Base-by-base conservation (phyloP, 2,888 invertebrate species). In the Dendrolimus pini region DNA sequence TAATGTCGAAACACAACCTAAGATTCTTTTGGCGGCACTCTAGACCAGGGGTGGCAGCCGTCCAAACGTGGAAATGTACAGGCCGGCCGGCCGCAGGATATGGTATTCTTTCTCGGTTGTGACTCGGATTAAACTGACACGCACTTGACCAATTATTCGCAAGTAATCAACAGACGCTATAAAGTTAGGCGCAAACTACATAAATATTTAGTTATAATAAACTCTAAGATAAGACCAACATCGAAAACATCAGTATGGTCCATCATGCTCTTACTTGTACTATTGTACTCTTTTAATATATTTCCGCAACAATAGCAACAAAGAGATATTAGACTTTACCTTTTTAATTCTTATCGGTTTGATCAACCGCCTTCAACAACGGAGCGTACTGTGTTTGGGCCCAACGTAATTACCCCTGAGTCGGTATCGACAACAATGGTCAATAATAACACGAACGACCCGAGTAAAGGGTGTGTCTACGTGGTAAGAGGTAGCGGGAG, bases 351-450 rank as follows among this genome's bases (percentile, higher is more conserved):
- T 73, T 72, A 75, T 75, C 77, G 61, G 47, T 12, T 9, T 12
- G 47, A 47, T 47, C 47, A 12, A 56, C 54, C 54, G 54, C 30
- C 54, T 18, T 18, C 7, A 54, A 47, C 47, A 47, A 47, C 47
- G 9, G 47, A 47, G 53, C 14, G 18, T 9, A 53, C 18, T 14
- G 18, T 18, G 53, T 53, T 14, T 13, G 9, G 14, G 53, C 13
- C 30, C 8, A 14, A 41, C 58, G 54, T 58, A 58, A 58, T 58
- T 56, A 55, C 58, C 42, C 41, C 47, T 53, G 55, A 54, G 56
- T 54, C 55, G 60, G 53, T 56, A 67, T 66, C 66, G 67, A 75
- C 72, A 70, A 76, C 75, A 75, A 76, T 74, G 66, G 70, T 62
- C 69, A 67, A 70, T 75, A 69, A 74, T 63, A 59, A 59, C 60